Base-by-base conservation (phyloP, 1,140 invertebrate species). In the Pantala flavescens region DNA sequence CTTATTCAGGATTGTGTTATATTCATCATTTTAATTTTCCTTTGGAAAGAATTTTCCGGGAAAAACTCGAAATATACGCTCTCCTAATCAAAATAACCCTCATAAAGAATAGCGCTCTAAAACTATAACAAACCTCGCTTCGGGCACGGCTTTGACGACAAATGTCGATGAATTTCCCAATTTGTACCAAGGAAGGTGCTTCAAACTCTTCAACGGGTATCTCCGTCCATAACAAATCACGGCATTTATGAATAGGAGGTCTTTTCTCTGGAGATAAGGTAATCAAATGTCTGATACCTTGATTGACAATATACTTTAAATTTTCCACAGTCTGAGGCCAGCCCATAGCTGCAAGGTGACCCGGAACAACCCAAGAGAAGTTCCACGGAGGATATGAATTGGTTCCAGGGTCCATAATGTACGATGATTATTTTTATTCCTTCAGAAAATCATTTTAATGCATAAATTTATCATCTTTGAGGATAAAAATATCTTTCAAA, bases 161-260 rank as follows among this genome's bases (percentile, higher is more conserved):
- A n/a, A 89, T 84, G 28, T 85, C 84, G 70, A 91, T 87, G 82
- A 91, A 92, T 75, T 87, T 82, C 43, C 86, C 80, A 71, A 91
- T 90, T 79, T 91, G 88, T 73, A 87, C 83, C 75, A 90, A 77
- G 7, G 85, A 86, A 10, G 90, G 90, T 2, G 88, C 82, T 74
- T 86, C 85, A 77, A 90, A 90, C 80, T 91, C 90, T 76, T 87
- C 83, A 16, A 91, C 82, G 19, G 85, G 82, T 12, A 91, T 87
- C 75, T 86, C 84, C 0, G 84, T 84, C 86, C 86, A 89, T 78
- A 85, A 83, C 23, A 88, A 79, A 23, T 82, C 73, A 79, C 82
- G 72, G 83, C 85, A 80, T 70, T 77, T 42, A 70, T 80, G 74
- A 49, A 87, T 82, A 7, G 87, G 86, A 14, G 89, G 89, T 49